Base-by-base conservation (phyloP, 2,797 vertebrate genomes). In the Urosaurus nigricauda region DNA sequence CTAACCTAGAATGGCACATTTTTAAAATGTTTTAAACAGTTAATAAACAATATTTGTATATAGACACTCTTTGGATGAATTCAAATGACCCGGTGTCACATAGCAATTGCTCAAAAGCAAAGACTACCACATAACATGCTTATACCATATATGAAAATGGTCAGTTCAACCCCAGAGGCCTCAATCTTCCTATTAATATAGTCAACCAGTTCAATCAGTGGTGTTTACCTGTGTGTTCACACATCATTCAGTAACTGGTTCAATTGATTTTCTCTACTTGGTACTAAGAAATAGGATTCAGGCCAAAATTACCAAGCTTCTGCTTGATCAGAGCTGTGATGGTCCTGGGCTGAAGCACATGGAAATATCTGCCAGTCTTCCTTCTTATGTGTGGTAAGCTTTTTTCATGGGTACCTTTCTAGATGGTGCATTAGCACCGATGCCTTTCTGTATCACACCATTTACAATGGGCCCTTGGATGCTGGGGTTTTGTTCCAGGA, bases 1-100 rank as follows among this genome's bases (percentile, higher is more conserved):
- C 65, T 87, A 53, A 26, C 70, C 84, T 87, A 78, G n/a, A 88
- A 91, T 79, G 93, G 87, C 92, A 94, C 94, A 2, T 0, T 58
- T 1, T 77, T 51, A 79, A 92, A 89, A 84, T 68, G 19, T 81
- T 88, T 88, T 81, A 85, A 80, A 51, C 14, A n/a, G 47, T 35
- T 7, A 71, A 79, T 84, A 58, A 79, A 83, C 29, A 53, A 47
- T 32, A 29, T 47, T 24, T 87, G n/a, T 68, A 56, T 40, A 29
- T 32, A 63, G 14, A 40, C 5, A 19, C 24, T 75, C 2, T 65
- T 19, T 63, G 16, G 2, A 17, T 26, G 51, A 56, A 68, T 78
- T 47, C 24, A 24, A 51, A 11, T 19, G 24, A 83, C 29, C 58
- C 14, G 37, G 40, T 75, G 9, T 74, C 70, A 51, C 40, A 11